Base-by-base conservation (phyloP, 2,113 vertebrate genomes). In the Xiphophorus maculatus region DNA sequence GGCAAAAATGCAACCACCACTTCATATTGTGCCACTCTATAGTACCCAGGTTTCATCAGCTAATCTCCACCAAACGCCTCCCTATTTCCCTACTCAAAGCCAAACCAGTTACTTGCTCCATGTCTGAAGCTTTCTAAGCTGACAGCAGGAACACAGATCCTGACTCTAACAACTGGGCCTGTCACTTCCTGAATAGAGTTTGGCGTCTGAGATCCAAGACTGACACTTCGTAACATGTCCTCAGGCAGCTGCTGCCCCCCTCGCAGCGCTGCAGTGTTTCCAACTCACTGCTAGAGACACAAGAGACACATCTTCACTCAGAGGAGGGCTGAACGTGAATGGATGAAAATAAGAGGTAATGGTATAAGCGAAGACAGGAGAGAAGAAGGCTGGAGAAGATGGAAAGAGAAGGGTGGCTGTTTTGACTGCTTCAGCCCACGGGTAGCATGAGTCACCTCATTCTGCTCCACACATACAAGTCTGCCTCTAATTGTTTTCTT, bases 121-220 rank as follows among this genome's bases (percentile, higher is more conserved):
- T 82, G n/a, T 15, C 12, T 64, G 30, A 66, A 81, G 69, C 82
- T 84, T 75, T 60, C 66, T 81, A 66, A 83, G 33, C 40, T 88
- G 90, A 93, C 86, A 88, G 83, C 80, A 73, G 72, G 42, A 79
- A 82, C 68, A 69, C 76, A 69, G 51, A 88, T 66, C 73, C 77
- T 85, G 82, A 87, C 80, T 90, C 73, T 76, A 76, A 89, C 86
- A 89, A 90, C 85, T 77, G 85, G 81, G 78, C 71, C 85, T 90
- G 90, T 93, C 90, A 91, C 83, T 84, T 88, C 79, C 90, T 90
- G 86, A 84, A 82, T 2, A 35, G 54, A 40, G 72, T 76, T 58
- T 15, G 73, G 40, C 73, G 77, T 74, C 40, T 81, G 81, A 83
- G 63, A 69, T 69, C 32, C 60, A 17, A 48, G 63, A 58, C 27